These are phyloP conservation scores for Mesodorylaimus sp. DNA, from an alignment of 2,888 invertebrate genomes.

Conservation along the genomic window DNA sequence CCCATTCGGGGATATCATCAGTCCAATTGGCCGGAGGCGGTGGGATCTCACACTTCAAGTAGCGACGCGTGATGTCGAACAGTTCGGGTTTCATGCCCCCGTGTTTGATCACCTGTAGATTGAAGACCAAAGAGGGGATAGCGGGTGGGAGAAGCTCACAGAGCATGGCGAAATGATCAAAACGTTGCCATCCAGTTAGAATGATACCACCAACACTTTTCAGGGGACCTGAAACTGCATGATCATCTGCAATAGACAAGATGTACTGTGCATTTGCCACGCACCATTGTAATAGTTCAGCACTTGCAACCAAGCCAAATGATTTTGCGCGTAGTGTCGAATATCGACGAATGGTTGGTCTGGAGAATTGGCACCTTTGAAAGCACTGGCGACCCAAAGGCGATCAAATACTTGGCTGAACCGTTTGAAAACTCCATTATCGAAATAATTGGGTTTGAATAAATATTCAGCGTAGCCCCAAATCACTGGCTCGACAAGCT, in stretches of 20 bases:
- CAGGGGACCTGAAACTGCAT: not conserved
- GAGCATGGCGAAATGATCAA: slow-evolving; percentile 35
- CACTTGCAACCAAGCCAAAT: slow-evolving; percentile 48
- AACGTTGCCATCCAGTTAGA: slow-evolving; percentile 30
- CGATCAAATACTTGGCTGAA: slow-evolving; percentile 42
- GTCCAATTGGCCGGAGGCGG: too few relatives aligned
- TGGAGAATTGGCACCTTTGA: slow-evolving; percentile 65
- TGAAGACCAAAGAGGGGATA: slow-evolving; percentile 32
- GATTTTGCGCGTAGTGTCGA: slow-evolving; percentile 49
- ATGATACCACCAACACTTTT: slow-evolving; percentile 19
- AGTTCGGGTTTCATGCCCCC: too few relatives aligned
- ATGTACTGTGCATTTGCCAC: too few relatives aligned
- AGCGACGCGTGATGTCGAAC: too few relatives aligned
- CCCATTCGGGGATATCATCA: too few relatives aligned
- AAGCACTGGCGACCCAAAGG: slow-evolving; percentile 64
- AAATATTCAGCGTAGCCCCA: slow-evolving; percentile 46
- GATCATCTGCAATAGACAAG: too few relatives aligned
- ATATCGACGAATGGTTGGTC: slow-evolving; percentile 49
- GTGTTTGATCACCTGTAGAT: slow-evolving; percentile 15
- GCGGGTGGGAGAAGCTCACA: slow-evolving; percentile 35
- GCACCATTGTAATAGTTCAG: slow-evolving; percentile 13
- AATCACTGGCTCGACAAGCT: slow-evolving; percentile 46
- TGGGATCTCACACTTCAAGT: too few relatives aligned
- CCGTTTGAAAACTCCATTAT: not conserved
- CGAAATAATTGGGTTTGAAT: slow-evolving; percentile 10